Percentiles rank a stretch among this genome's conserved stretches.
These are phyloP conservation scores for Nestor notabilis DNA, from an alignment of 2,113 vertebrate genomes.

Conservation along the genomic window DNA sequence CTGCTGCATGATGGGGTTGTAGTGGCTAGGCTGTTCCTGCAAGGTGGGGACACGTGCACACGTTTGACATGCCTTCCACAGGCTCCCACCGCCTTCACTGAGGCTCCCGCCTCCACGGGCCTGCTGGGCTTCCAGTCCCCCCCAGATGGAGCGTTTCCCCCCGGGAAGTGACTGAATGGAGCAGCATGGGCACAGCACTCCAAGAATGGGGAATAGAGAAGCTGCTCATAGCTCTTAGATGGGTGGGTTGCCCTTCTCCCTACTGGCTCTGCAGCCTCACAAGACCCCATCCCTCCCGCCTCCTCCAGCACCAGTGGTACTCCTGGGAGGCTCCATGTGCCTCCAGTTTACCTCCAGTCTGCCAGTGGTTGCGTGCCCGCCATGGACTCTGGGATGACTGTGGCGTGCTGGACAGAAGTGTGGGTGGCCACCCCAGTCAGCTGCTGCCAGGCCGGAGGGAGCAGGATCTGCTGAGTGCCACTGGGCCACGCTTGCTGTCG, in stretches of 20 bases:
- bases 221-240: not conserved
- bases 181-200: rapidly evolving
- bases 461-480: constrained; percentile 95
- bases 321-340: not conserved
- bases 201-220: not conserved
- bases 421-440: constrained; percentile 88
- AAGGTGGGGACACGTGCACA: not conserved
- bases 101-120: not conserved
- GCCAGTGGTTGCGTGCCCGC: constrained; percentile 89
- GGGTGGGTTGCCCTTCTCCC: rapidly evolving
- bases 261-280: not conserved
- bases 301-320: not conserved
- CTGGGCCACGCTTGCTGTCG: constrained; percentile 95
- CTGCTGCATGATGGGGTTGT: constrained; percentile 99
- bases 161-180: not conserved
- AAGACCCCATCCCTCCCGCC: not conserved
- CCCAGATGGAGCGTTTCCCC: rapidly evolving
- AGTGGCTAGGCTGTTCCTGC: constrained; percentile 92
- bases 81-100: not conserved
- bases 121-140: not conserved
- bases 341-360: constrained; percentile 91
- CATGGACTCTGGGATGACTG: constrained; percentile 95
- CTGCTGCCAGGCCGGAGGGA: constrained; percentile 97
- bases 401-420: constrained; percentile 94
- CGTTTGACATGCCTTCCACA: not conserved